Evolutionary conservation across 2,888 invertebrate species (phyloP).

Genomic region (Orchesellides sinensis): DNA sequence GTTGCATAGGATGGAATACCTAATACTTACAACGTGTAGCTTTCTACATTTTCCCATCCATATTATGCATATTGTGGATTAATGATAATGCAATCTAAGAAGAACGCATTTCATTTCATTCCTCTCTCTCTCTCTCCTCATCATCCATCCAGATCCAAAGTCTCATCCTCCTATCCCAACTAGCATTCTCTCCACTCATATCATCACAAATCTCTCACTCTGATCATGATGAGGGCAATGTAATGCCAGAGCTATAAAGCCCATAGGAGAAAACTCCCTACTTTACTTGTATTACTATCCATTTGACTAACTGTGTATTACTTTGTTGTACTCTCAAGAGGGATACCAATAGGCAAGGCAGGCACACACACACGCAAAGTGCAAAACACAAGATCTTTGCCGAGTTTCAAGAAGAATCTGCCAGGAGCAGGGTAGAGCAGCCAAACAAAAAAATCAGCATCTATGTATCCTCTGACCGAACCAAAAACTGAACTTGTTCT

Average conservation of each 20-base stretch:
- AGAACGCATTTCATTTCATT: slow-evolving; percentile 55
- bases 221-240: neutral
- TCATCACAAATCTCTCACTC: neutral
- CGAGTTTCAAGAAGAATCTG: slow-evolving; percentile 43
- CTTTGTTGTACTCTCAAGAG: too few species aligned
- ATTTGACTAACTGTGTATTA: neutral
- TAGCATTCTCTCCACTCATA: neutral
- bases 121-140: slow-evolving; percentile 25
- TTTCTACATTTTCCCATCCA: slow-evolving; percentile 29
- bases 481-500: slow-evolving; percentile 10
- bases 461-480: too few species aligned
- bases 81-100: slow-evolving; percentile 34
- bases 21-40: too few species aligned
- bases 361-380: neutral
- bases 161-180: neutral
- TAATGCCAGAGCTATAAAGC: neutral
- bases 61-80: slow-evolving; percentile 53
- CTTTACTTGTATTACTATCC: neutral
- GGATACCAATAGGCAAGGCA: neutral
- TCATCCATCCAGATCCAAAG: too few species aligned
- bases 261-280: neutral
- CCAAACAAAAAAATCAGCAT: slow-evolving; percentile 34
- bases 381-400: slow-evolving; percentile 33
- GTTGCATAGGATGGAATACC: too few species aligned
- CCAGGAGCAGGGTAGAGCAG: too few species aligned